Conservation (phyloP, 2,797 vertebrate species). For the Australoheros facetus region DNA sequence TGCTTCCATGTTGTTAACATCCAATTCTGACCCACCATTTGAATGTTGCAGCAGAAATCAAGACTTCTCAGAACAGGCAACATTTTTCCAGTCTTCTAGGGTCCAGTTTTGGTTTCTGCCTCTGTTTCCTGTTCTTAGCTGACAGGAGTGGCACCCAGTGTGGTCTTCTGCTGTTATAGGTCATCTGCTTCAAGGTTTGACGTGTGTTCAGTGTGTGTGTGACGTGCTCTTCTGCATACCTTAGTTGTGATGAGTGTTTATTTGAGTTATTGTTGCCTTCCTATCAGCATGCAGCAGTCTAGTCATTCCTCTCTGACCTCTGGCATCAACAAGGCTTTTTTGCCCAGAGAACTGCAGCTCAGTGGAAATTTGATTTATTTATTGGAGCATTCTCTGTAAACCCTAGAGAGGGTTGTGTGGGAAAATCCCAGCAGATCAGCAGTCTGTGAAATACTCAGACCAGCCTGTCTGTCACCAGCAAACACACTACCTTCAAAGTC, state of each 20-base stretch:
- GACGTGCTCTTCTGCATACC: not conserved
- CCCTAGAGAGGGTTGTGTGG: not conserved
- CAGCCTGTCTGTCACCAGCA: not conserved
- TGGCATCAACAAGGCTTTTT: not conserved
- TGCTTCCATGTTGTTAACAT: not conserved
- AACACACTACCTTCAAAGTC: not conserved
- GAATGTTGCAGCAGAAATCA: not conserved
- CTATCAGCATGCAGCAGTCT: not conserved
- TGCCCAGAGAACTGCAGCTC: not conserved
- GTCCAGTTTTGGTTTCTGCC: not conserved
- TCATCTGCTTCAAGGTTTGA: not conserved
- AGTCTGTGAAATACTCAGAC: not conserved
- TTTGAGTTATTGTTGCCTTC: not conserved
- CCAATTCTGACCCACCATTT: not conserved
- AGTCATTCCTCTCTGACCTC: not conserved
- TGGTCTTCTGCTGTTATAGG: not conserved
- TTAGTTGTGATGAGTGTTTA: not conserved
- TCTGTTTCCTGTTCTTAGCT: not conserved
- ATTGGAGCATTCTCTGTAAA: not conserved
- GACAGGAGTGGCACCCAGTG: not conserved
- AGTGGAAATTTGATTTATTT: accelerated
- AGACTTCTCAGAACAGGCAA: not conserved
- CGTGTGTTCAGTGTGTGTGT: not conserved
- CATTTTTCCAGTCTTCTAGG: not conserved
- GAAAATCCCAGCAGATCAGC: not conserved